Evolutionary conservation across 2,113 vertebrate species (phyloP).

Genomic region (Apaloderma vittatum): DNA sequence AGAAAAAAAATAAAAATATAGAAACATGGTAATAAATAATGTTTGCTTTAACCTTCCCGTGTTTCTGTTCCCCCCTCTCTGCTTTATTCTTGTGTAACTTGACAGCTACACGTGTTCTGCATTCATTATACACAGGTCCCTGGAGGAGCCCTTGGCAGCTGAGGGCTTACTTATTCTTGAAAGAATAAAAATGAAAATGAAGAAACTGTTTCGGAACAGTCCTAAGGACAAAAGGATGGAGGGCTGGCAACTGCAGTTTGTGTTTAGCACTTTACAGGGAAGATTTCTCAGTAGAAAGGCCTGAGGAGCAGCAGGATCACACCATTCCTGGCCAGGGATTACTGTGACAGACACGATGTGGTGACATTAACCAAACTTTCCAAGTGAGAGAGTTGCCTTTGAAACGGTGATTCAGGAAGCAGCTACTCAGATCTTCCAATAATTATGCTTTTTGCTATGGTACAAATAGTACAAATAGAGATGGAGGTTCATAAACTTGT

Average conservation of each 20-base stretch:
- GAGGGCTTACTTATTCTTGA: slow-evolving; percentile 43
- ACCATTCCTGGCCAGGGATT: not conserved
- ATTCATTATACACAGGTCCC: slow-evolving; percentile 56
- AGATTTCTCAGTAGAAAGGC: not conserved
- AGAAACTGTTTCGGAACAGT: not conserved
- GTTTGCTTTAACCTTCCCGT: slow-evolving; percentile 43
- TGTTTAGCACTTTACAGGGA: not conserved
- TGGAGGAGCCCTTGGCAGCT: slow-evolving; percentile 42
- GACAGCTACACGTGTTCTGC: slow-evolving; percentile 65
- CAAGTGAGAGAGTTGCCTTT: not conserved
- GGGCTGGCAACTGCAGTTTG: accelerated
- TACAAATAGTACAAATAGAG: no score
- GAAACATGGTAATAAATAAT: not conserved
- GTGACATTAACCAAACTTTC: not conserved
- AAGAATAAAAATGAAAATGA: slow-evolving; percentile 40
- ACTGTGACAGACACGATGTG: accelerated
- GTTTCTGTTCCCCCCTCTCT: slow-evolving; percentile 41
- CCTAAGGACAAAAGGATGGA: not conserved
- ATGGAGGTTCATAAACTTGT: not conserved
- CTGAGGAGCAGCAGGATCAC: not conserved
- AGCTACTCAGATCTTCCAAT: not conserved
- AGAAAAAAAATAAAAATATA: not conserved
- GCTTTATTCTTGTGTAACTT: slow-evolving; percentile 31
- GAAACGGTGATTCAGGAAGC: not conserved
- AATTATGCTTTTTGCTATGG: no score